Percentiles rank a stretch among this genome's conserved stretches.
These are phyloP conservation scores for Xiphophorus couchianus DNA, from an alignment of 2,113 vertebrate species.

Conservation along the genomic window DNA sequence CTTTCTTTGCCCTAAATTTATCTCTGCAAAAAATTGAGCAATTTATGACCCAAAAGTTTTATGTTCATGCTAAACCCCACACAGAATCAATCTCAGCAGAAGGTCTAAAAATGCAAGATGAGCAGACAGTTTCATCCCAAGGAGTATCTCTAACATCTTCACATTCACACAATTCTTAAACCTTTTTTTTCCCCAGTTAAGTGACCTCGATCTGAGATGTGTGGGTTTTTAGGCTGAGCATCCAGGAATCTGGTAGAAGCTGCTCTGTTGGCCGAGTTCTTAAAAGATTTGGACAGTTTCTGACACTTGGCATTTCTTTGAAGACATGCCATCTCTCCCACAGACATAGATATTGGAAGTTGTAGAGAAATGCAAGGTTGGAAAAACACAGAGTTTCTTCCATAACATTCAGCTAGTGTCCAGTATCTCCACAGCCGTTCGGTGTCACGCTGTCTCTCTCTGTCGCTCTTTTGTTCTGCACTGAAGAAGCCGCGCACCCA, in stretches of 20 bases:
- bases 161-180: conserved; percentile 1
- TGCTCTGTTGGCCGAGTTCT: conserved; percentile 16
- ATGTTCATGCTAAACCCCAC: background rate
- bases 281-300: conserved; percentile 25
- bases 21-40: background rate
- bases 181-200: background rate
- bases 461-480: conserved; percentile 57
- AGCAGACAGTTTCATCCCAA: background rate
- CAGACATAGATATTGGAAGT: conserved; percentile 21
- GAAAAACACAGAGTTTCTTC: conserved; percentile 37
- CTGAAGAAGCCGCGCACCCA: conserved; percentile 47
- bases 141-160: conserved; percentile 3
- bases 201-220: background rate
- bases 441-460: conserved; percentile 50
- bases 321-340: conserved; percentile 10
- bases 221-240: conserved; percentile 6
- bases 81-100: too few species aligned
- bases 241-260: conserved; percentile 5
- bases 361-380: conserved; percentile 41
- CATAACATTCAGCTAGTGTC: conserved; percentile 55
- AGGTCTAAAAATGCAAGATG: background rate
- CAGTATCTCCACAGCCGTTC: conserved; percentile 48
- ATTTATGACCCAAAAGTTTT: background rate
- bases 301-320: conserved; percentile 51
- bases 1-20: background rate